These are phyloP conservation scores for Neolamprologus sp. DNA, from an alignment of 2,113 vertebrate species.

Conservation along the genomic window DNA sequence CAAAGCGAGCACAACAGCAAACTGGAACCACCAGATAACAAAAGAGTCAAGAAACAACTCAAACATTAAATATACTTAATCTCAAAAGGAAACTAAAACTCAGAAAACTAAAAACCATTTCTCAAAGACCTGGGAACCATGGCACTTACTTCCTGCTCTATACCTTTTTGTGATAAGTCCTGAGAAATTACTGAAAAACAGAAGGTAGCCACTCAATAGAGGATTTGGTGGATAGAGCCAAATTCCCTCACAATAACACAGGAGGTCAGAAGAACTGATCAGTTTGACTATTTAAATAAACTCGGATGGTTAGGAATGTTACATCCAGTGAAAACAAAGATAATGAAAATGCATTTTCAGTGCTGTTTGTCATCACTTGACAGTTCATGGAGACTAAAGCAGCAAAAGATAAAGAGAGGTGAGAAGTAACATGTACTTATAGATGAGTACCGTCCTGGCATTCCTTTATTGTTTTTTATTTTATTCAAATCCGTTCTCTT, in stretches of 20 bases:
- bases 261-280: slow-evolving; percentile 2
- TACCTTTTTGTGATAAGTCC: not conserved
- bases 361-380: not conserved
- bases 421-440: not conserved
- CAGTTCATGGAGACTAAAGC: not conserved
- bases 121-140: not conserved
- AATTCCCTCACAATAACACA: not conserved
- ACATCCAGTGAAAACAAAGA: not conserved
- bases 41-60: not conserved
- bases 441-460: not conserved
- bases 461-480: not conserved
- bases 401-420: not conserved
- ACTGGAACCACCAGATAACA: not conserved
- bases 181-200: slow-evolving; percentile 25
- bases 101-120: not conserved
- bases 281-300: not conserved
- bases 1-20: not conserved
- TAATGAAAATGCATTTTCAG: not conserved
- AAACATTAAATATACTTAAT: not conserved
- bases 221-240: not conserved
- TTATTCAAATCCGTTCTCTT: not conserved
- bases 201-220: not conserved
- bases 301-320: not conserved
- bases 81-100: not conserved
- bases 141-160: not conserved